Evolutionary conservation across 2,888 invertebrate genomes (phyloP).

Genomic region (Oscheius sp.): DNA sequence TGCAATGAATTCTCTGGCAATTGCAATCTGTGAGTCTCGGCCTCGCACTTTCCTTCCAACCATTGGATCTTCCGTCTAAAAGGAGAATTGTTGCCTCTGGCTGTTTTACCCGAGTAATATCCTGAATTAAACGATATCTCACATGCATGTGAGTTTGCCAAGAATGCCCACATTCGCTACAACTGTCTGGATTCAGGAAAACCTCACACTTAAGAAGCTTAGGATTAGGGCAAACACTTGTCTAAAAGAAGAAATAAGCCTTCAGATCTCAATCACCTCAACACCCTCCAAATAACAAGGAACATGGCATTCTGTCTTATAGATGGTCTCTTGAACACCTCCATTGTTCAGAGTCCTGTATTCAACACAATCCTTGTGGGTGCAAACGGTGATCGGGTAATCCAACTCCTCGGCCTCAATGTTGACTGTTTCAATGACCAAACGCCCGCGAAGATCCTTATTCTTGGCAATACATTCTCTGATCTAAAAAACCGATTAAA

Average conservation of each 20-base stretch:
- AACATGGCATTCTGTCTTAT: not conserved
- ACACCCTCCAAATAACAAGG: not conserved
- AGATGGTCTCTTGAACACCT: not conserved
- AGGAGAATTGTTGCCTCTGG: not conserved
- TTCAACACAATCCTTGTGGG: not conserved
- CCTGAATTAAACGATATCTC: not conserved
- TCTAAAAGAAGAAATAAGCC: too few relatives aligned
- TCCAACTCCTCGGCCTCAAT: not conserved
- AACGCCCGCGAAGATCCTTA: not conserved
- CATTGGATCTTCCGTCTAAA: not conserved
- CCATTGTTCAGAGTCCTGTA: not conserved
- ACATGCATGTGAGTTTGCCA: slow-evolving; percentile 5
- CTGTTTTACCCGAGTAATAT: not conserved
- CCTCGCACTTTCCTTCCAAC: not conserved
- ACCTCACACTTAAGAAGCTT: not conserved
- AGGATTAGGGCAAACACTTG: not conserved
- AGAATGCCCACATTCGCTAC: not conserved
- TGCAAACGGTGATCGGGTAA: not conserved
- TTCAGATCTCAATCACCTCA: too few relatives aligned
- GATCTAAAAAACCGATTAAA: not conserved
- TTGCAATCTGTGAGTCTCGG: not conserved
- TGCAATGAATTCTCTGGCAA: not conserved
- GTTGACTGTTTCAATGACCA: slow-evolving; percentile 11
- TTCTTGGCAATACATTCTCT: not conserved
- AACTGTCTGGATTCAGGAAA: not conserved